Evolutionary conservation across 1,140 invertebrate species (phyloP), one percentile per base, ranked within the genome.

Genomic region (Atta cephalotes): DNA sequence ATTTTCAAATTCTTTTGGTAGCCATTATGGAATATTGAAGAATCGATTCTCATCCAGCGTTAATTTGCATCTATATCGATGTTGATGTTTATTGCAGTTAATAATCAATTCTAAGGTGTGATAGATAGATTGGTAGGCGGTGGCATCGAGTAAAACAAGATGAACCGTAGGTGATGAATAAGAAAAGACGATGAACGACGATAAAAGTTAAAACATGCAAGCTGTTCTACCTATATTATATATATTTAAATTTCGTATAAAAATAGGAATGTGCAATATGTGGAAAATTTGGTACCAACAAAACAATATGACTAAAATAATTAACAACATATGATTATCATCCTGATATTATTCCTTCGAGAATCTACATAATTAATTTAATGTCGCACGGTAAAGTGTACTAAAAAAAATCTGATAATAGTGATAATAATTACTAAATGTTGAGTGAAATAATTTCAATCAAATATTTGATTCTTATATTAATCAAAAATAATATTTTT

Each of bases 41-140:
- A 60, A 39, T 21, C 1, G 14, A 56, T 66, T 53, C 25, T 28
- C 25, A 62, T 78, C 18, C 31, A 9, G 21, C 21, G 66, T 88
- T 45, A 53, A n/a, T 21, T 60, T 88, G 56, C 71, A 80, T 89
- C 80, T 71, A 66, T 78, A 89, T 88, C 63, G 65, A 85, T 68
- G 66, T 65, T 10, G 35, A 60, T 35, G 39, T 35, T 70, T 18
- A 68, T n/a, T 14, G 31, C 74, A 56, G 76, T 90, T 87, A 58
- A 90, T 86, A 86, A 90, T 88, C 70, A 78, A 35, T 79, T 62
- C 25, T 18, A 66, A 90, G 89, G 87, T 90, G 89, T 88, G 89
- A 66, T 86, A 84, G 60, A n/a, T 58, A 58, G 35, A 25, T 39
- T 39, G 56, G n/a, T 58, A 62, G 72, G 82, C 72, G 84, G 90